phyloP scores from a whole-genome alignment of 2,888 invertebrate species.

The Blera fallax region DNA sequence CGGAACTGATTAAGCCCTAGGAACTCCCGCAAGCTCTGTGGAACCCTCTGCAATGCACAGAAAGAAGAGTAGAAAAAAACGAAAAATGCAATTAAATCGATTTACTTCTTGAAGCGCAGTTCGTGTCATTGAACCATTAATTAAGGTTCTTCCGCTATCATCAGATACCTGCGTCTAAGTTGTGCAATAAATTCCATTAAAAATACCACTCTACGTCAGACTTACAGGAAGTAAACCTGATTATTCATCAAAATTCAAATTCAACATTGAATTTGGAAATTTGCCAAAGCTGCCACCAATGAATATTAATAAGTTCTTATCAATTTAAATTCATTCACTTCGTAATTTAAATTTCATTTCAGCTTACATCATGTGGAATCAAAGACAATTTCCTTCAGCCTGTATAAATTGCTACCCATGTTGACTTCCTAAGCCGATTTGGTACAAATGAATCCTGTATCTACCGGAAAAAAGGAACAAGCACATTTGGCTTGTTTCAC shows the following conservation, averaged over 20 bases:
- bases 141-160: background rate
- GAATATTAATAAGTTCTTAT: slow-evolving; percentile 13
- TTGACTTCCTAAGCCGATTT: slow-evolving; percentile 10
- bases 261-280: background rate
- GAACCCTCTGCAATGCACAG: background rate
- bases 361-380: background rate
- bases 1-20: slow-evolving; percentile 16
- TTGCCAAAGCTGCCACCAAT: background rate
- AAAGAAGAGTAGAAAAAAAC: background rate
- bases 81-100: background rate
- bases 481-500: slow-evolving; percentile 9
- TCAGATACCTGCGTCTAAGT: background rate
- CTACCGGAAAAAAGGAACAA: background rate
- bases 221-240: background rate
- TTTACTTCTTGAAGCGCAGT: background rate
- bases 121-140: background rate
- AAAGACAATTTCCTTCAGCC: background rate
- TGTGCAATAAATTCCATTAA: background rate
- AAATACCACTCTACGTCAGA: background rate
- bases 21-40: slow-evolving; percentile 1
- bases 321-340: background rate
- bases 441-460: background rate
- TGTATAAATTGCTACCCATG: background rate
- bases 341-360: background rate
- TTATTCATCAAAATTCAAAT: background rate